phyloP scores from a whole-genome alignment of 2,113 vertebrate species.

The Nyctereutes procyonoides region DNA sequence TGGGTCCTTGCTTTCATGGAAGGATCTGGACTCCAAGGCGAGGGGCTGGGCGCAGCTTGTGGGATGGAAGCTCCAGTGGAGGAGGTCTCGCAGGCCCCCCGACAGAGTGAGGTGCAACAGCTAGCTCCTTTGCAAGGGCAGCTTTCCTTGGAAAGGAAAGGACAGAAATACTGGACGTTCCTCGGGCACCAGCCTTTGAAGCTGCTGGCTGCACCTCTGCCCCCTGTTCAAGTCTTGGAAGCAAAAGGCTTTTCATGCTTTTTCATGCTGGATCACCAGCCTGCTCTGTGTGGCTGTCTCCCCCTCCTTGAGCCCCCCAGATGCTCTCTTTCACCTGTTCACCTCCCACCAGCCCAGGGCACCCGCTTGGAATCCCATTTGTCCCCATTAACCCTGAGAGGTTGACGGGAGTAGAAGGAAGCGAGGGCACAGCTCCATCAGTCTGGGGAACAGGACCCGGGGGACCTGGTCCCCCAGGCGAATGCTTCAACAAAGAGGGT shows the following conservation, averaged over 20 bases:
- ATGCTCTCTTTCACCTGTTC: background rate
- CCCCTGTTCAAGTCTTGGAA: constrained; percentile 31
- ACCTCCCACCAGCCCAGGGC: background rate
- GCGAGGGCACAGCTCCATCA: background rate
- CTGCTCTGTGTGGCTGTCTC: background rate
- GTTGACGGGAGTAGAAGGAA: background rate
- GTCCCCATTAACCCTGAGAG: background rate
- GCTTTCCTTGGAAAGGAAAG: background rate
- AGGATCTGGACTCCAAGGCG: background rate
- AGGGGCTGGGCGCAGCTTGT: background rate
- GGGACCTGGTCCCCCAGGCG: background rate
- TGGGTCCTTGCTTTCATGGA: fast-evolving
- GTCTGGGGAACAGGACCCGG: background rate
- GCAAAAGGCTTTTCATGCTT: background rate
- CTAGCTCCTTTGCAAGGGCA: background rate
- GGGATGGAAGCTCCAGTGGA: background rate
- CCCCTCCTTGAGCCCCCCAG: background rate
- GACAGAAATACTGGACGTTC: background rate
- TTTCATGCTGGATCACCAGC: background rate
- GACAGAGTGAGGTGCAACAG: background rate
- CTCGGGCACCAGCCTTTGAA: background rate
- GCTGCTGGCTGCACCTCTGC: background rate
- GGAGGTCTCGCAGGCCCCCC: background rate
- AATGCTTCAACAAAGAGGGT: background rate
- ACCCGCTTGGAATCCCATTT: background rate